Conservation (phyloP, 2,797 vertebrate genomes). For the Prunella strophiata region DNA sequence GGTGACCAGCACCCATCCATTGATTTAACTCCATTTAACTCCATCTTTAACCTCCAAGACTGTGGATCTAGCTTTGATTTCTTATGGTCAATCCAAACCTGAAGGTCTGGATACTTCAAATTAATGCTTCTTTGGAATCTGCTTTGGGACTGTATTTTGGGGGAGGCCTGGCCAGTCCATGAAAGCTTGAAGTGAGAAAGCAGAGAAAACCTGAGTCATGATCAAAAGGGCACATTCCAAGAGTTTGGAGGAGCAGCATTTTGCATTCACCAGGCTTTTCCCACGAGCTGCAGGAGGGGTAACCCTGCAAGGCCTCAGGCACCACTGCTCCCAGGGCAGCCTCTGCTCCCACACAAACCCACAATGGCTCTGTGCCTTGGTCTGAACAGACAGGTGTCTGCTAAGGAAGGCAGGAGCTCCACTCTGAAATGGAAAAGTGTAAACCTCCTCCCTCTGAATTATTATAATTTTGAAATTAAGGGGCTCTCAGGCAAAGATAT, state of each 20-base stretch:
- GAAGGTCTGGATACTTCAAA: not conserved
- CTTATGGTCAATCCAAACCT: not conserved
- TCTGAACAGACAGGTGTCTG: too few relatives aligned
- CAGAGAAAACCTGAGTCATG: not conserved
- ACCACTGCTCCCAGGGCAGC: not conserved
- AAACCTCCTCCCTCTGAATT: too few relatives aligned
- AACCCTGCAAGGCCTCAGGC: not conserved
- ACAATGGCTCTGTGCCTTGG: too few relatives aligned
- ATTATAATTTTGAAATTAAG: too few relatives aligned
- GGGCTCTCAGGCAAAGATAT: too few relatives aligned
- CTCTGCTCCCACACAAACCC: not conserved
- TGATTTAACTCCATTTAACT: too few relatives aligned
- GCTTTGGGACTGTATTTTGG: not conserved
- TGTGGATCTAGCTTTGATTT: not conserved
- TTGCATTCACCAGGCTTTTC: not conserved
- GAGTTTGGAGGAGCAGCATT: fast-evolving
- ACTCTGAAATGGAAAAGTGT: too few relatives aligned
- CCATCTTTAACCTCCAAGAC: not conserved
- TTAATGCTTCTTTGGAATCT: not conserved
- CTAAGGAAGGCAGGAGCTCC: too few relatives aligned
- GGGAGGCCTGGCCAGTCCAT: not conserved
- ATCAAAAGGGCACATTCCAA: not conserved
- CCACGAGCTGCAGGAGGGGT: not conserved
- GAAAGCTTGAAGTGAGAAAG: not conserved
- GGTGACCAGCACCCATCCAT: not conserved